Percentiles rank a stretch among this genome's conserved stretches.
Conservation (phyloP, 2,113 vertebrate species). For the Callipepla californica region DNA sequence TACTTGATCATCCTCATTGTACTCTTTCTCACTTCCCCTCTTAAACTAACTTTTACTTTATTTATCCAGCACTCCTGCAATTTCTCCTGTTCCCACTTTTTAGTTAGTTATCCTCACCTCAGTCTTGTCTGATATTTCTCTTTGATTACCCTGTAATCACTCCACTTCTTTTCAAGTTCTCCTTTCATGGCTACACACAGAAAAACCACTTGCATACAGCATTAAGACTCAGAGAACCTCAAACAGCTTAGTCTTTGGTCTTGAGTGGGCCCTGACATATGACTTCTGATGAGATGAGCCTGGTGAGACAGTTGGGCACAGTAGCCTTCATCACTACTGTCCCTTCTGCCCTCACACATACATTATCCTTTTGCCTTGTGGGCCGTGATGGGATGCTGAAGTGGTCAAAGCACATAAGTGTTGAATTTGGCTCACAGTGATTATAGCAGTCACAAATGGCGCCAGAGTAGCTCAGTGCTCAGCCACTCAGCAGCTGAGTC, state of each 20-base stretch:
- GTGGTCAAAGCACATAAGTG: background rate
- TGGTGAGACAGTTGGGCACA: background rate
- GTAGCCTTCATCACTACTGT: background rate
- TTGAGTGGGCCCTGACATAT: background rate
- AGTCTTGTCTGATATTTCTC: background rate
- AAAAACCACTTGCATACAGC: fast-evolving
- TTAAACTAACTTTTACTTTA: background rate
- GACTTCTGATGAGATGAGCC: background rate
- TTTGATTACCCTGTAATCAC: background rate
- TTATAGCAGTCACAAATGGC: background rate
- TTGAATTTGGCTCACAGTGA: background rate
- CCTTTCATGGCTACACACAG: background rate
- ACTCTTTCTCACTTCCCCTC: background rate
- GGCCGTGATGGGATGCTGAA: background rate
- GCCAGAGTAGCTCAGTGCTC: background rate
- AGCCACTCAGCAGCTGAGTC: conserved; percentile 39
- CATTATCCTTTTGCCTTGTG: background rate
- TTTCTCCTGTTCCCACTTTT: background rate
- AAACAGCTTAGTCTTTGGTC: background rate
- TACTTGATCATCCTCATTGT: background rate
- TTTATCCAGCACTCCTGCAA: background rate
- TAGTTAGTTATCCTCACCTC: background rate
- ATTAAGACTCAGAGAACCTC: background rate
- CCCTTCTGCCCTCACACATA: background rate
- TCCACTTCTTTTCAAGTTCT: background rate